Conservation (phyloP, 1,140 invertebrate genomes). For the Zaprionus gabonicus region DNA sequence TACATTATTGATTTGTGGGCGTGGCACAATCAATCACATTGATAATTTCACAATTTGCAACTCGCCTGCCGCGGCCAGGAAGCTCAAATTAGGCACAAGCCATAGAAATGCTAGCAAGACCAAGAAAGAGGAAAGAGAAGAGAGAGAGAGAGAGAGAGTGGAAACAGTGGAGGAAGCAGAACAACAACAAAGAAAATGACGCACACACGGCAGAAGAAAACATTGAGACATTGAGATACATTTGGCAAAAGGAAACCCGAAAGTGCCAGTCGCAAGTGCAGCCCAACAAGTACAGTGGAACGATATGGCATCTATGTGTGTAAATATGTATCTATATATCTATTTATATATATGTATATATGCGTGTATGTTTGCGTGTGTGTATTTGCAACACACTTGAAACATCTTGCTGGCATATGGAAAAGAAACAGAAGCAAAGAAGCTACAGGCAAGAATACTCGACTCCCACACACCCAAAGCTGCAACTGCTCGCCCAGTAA, state of each 20-base stretch:
- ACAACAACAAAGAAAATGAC: constrained; percentile 24
- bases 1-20: constrained; percentile 6
- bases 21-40: constrained; percentile 44
- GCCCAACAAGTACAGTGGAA: constrained; percentile 6
- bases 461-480: too few relatives aligned
- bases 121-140: not conserved
- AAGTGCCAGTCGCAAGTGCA: constrained; percentile 29
- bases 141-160: constrained; percentile 16
- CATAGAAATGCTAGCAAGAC: constrained; percentile 41
- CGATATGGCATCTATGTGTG: too few relatives aligned
- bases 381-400: too few relatives aligned
- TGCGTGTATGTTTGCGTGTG: too few relatives aligned
- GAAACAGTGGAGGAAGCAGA: constrained; percentile 18
- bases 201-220: constrained; percentile 18
- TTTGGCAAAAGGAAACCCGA: constrained; percentile 38
- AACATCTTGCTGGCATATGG: too few relatives aligned
- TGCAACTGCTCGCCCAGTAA: too few relatives aligned
- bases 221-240: constrained; percentile 34
- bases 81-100: constrained; percentile 53
- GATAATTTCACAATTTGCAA: constrained; percentile 48
- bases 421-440: too few relatives aligned
- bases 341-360: too few relatives aligned
- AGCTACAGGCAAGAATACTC: too few relatives aligned
- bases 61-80: constrained; percentile 31
- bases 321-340: too few relatives aligned